These are phyloP conservation scores for Plestiodon gilberti DNA, from an alignment of 2,113 vertebrate species.

Conservation along the genomic window DNA sequence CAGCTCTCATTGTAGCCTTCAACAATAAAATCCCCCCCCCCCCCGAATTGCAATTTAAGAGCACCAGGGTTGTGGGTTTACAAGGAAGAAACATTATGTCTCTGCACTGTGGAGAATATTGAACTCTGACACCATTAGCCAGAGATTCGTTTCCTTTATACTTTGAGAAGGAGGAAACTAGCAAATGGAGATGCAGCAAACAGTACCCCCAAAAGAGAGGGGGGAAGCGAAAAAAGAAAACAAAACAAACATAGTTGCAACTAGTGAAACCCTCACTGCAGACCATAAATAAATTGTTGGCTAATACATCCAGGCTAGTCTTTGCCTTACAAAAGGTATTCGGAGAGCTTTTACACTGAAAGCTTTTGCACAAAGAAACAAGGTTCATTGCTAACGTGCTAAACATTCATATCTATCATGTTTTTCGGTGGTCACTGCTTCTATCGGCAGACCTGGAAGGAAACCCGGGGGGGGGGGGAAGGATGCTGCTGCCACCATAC, in stretches of 20 bases:
- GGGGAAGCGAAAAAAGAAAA: neutral
- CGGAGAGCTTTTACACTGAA: neutral
- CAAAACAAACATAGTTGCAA: neutral
- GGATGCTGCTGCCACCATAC: too few species aligned
- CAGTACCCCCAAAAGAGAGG: neutral
- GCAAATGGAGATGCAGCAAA: neutral
- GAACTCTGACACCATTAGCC: conserved; percentile 19
- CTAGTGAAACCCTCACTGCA: neutral
- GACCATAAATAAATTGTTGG: neutral
- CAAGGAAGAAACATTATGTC: neutral
- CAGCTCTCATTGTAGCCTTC: conserved; percentile 1
- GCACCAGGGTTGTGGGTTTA: neutral
- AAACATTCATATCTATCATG: too few species aligned
- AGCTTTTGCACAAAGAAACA: neutral
- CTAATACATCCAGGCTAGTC: neutral
- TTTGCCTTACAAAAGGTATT: neutral
- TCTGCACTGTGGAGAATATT: neutral
- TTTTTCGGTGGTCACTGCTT: too few species aligned
- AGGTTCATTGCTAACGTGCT: too few species aligned
- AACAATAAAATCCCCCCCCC: neutral
- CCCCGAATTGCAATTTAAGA: neutral
- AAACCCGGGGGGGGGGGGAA: too few species aligned
- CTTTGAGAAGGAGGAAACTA: neutral
- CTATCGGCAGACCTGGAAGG: too few species aligned
- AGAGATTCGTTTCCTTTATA: neutral